Base-by-base conservation (phyloP, 1,140 invertebrate species). In the Drosophila pectinifera region DNA sequence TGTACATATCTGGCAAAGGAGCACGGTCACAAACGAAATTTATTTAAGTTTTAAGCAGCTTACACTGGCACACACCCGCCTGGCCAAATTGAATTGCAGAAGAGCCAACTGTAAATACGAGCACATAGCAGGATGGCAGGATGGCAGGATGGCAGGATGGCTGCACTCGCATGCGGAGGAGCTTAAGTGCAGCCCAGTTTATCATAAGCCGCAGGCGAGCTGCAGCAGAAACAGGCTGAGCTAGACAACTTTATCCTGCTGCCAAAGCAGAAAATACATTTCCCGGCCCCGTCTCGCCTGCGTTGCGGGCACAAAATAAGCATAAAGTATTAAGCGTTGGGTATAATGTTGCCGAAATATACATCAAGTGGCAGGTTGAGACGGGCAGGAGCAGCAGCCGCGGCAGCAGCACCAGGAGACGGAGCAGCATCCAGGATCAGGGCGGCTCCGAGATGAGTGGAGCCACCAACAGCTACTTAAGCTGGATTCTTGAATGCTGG, bases 21-120 rank as follows among this genome's bases (percentile, higher is more conserved):
- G 49, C 26, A 49, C 31, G 36, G 65, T 34, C 28, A 38, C 67
- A 73, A 84, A 72, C 55, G 57, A 79, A 80, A 80, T 82, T 79
- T 88, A 82, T 86, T 76, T 82, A 88, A 76, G 61, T 88, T 88
- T 78, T 80, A 86, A 89, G 80, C 83, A 69, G 76, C 79, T 86
- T 89, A 80, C 39, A 55, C 38, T 39, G 16, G 46, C 24, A 57
- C 26, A 18, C n/a, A 28, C 16, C 20, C 34, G 46, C 54, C 61
- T 8, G 57, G 38, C 31, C 54, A 86, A 86, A 86, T 88, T 88
- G 79, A 88, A 88, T 83, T 83, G 86, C 79, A 43, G 72, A n/a
- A 20, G 28, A 73, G 45, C 28, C 22, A 61, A 43, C 68, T 73
- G 69, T 73, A 76, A 76, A 67, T 75, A 75, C 73, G 64, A 78